Evolutionary conservation across 92 coral and sea anemone genomes (phyloP).

Genomic region (Epizoanthus ramosus): DNA sequence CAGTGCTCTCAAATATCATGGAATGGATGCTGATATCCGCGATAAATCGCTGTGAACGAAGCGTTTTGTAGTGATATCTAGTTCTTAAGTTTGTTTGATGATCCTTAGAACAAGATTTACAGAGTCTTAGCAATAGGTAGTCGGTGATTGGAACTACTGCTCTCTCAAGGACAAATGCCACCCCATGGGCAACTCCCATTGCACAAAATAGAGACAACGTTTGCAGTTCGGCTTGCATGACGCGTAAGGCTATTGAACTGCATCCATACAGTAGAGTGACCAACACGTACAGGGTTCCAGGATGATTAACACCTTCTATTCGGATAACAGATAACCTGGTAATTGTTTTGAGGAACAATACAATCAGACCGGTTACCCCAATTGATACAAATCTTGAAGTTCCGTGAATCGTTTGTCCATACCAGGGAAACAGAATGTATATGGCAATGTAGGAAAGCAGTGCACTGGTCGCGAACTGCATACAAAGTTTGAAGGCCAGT

Average conservation of each 20-base stretch:
- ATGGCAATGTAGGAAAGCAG: not conserved
- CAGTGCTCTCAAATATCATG: no score
- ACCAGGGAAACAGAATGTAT: slow-evolving; percentile 23
- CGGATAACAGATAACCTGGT: slow-evolving; percentile 13
- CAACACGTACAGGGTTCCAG: slow-evolving; percentile 29
- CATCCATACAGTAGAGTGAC: slow-evolving; percentile 26
- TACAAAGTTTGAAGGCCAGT: no score
- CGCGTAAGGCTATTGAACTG: slow-evolving; percentile 9
- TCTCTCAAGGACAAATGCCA: slow-evolving; percentile 18
- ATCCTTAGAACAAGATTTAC: not conserved
- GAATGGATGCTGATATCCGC: no score
- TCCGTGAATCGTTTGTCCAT: slow-evolving; percentile 18
- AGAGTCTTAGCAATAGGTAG: not conserved
- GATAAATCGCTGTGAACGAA: no score
- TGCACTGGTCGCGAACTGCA: not conserved
- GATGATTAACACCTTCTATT: slow-evolving; percentile 30
- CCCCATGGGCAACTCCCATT: slow-evolving; percentile 37
- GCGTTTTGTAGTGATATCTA: no score
- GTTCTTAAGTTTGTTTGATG: not conserved
- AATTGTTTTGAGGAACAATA: no score
- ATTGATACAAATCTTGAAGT: not conserved
- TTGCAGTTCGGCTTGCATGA: slow-evolving; percentile 47
- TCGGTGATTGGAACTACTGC: slow-evolving; percentile 11
- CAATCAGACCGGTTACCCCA: not conserved
- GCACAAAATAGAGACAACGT: slow-evolving; percentile 24